phyloP scores from a whole-genome alignment of 2,113 vertebrate species.

The Chaetops frenatus region DNA sequence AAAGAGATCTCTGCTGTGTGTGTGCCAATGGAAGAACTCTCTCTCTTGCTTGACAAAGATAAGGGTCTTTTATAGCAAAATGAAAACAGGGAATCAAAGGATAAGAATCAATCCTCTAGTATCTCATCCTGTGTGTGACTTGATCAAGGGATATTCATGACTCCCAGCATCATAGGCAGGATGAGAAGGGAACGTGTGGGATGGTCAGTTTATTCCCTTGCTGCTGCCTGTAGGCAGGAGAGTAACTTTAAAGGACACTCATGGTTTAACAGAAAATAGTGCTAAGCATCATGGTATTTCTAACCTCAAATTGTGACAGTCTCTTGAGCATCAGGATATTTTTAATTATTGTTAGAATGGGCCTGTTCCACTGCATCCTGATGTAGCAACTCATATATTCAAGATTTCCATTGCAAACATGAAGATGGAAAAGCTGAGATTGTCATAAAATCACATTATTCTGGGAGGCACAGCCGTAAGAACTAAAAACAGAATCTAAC shows the following conservation, averaged over 20 bases:
- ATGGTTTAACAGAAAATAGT: neutral
- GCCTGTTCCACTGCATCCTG: neutral
- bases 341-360: neutral
- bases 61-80: constrained; percentile 1
- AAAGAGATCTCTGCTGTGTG: neutral
- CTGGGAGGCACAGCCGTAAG: neutral
- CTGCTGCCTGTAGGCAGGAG: neutral
- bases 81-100: constrained; percentile 21
- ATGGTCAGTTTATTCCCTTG: neutral
- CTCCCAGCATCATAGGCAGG: neutral
- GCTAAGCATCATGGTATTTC: neutral
- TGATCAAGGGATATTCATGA: neutral
- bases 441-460: neutral
- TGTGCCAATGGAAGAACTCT: neutral
- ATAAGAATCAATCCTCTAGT: neutral
- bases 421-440: neutral
- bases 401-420: neutral
- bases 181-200: neutral
- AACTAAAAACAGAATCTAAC: neutral
- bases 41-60: neutral
- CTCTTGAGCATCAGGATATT: neutral
- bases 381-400: neutral
- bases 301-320: neutral
- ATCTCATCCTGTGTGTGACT: constrained; percentile 27
- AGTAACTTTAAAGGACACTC: neutral